Evolutionary conservation across 2,113 vertebrate species (phyloP).

Genomic region (human (Homo sapiens)): GRCh38 chr6:61832501-61833000

Average conservation of each 20-base stretch:
- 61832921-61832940: neutral
- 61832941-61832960: neutral
- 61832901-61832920: neutral
- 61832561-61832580: neutral
- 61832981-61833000: neutral
- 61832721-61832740: conserved; percentile 56
- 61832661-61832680: neutral
- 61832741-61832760: neutral
- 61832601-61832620: neutral
- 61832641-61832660: neutral
- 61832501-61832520: neutral
- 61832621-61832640: neutral
- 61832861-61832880: conserved; percentile 65
- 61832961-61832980: neutral
- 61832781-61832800: neutral
- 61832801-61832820: neutral
- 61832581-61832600: neutral
- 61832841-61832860: conserved; percentile 52
- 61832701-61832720: conserved; percentile 8
- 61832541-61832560: neutral
- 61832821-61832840: neutral
- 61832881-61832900: conserved; percentile 64
- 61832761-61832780: neutral
- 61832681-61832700: neutral
- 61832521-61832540: neutral